Conservation (phyloP, 2,888 invertebrate genomes). For the Harmothoe impar region DNA sequence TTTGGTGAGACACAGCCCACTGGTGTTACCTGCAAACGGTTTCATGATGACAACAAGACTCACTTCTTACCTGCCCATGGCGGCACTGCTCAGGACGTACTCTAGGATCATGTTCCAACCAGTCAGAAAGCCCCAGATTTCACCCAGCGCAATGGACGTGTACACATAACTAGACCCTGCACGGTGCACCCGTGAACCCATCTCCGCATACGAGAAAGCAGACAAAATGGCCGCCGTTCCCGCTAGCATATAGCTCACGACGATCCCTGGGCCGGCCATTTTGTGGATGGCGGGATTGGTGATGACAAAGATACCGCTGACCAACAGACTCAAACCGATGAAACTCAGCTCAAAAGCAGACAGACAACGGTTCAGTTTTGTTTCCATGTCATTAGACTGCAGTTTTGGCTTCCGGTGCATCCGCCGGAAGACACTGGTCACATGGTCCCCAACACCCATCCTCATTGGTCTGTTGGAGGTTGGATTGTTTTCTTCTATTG, state of each 20-base stretch:
- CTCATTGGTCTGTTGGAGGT: too few species aligned
- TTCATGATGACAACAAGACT: too few species aligned
- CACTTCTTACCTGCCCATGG: not conserved
- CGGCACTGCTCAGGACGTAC: not conserved
- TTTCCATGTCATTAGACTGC: not conserved
- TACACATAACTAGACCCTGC: conserved; percentile 29
- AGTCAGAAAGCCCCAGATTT: conserved; percentile 34
- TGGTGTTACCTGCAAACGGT: too few species aligned
- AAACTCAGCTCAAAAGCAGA: not conserved
- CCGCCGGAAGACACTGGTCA: too few species aligned
- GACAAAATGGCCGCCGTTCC: not conserved
- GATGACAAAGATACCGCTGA: not conserved
- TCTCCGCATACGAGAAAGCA: conserved; percentile 15
- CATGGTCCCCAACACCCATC: too few species aligned
- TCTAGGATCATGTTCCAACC: conserved; percentile 34
- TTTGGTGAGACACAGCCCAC: too few species aligned
- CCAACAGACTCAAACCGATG: not conserved
- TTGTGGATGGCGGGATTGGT: not conserved
- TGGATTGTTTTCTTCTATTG: too few species aligned
- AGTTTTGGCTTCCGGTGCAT: not conserved
- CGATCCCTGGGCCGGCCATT: not conserved
- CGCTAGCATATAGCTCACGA: not conserved
- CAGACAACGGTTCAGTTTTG: too few species aligned
- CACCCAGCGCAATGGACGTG: not conserved
- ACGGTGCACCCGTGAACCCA: not conserved